These are phyloP conservation scores for Cepaea nemoralis DNA, from an alignment of 1,140 invertebrate species.

Conservation along the genomic window DNA sequence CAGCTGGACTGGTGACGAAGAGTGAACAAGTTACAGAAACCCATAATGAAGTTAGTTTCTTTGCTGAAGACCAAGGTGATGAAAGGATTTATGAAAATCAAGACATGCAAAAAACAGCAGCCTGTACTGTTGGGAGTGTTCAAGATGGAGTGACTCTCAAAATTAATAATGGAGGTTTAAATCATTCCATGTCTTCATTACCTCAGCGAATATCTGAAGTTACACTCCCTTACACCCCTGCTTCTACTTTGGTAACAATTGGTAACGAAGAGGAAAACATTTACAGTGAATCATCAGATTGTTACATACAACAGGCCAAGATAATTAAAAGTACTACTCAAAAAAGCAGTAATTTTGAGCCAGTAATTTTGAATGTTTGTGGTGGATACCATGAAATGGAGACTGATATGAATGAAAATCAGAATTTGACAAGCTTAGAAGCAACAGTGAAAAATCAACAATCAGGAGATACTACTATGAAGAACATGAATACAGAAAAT, in stretches of 20 bases:
- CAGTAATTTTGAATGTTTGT: conserved; percentile 24
- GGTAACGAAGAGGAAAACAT: not conserved
- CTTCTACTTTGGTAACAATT: no score
- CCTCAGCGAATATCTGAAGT: no score
- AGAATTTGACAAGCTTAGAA: not conserved
- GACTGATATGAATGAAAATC: not conserved
- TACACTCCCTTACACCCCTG: no score
- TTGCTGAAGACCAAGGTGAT: not conserved
- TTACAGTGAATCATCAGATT: no score
- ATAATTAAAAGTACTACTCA: not conserved
- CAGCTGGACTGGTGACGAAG: not conserved
- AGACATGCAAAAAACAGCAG: not conserved
- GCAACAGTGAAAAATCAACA: not conserved
- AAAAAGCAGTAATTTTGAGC: not conserved
- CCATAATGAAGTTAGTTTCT: not conserved
- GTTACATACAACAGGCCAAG: not conserved
- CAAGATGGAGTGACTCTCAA: not conserved
- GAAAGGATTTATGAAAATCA: not conserved
- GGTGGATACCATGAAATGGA: not conserved
- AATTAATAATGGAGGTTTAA: not conserved
- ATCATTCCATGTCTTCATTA: not conserved
- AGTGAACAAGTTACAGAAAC: not conserved
- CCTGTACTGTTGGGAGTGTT: not conserved
- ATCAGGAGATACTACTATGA: not conserved
- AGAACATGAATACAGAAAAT: not conserved